Conservation (phyloP, 2,113 vertebrate species). For the Rhombomys opimus region DNA sequence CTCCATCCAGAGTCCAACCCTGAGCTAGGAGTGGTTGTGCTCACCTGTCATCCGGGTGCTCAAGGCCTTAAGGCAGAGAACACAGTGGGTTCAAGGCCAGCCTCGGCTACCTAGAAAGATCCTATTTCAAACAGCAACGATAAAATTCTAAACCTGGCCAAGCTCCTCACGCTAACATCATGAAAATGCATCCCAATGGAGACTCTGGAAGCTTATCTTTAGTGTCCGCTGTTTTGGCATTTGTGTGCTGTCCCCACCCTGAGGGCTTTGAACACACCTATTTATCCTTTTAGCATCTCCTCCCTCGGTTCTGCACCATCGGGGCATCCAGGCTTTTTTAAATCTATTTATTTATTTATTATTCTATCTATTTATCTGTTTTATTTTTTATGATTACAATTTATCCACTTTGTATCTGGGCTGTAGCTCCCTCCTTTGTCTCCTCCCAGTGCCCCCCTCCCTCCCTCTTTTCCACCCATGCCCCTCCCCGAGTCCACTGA, state of each 20-base stretch:
- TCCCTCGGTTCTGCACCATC: not conserved
- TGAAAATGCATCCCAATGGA: not conserved
- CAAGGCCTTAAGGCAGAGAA: not conserved
- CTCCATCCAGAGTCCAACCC: not conserved
- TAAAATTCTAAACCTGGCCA: not conserved
- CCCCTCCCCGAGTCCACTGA: too few species aligned
- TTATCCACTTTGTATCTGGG: too few species aligned
- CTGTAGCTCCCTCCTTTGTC: too few species aligned
- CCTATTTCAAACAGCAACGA: not conserved
- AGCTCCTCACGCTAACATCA: not conserved
- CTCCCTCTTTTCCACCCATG: too few species aligned
- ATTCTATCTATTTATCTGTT: too few species aligned
- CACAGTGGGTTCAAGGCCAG: not conserved
- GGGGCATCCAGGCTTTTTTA: not conserved
- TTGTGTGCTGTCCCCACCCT: not conserved
- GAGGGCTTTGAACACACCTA: not conserved
- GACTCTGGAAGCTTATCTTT: not conserved
- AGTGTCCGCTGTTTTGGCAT: not conserved
- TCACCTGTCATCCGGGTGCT: not conserved
- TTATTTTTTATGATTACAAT: too few species aligned
- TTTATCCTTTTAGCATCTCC: not conserved
- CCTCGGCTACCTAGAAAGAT: not conserved
- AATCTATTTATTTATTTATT: too few species aligned
- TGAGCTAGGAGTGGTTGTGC: not conserved
- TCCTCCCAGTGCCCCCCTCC: too few species aligned